Base-by-base conservation (phyloP, 1,140 invertebrate genomes). In the Drosophila rufa region DNA sequence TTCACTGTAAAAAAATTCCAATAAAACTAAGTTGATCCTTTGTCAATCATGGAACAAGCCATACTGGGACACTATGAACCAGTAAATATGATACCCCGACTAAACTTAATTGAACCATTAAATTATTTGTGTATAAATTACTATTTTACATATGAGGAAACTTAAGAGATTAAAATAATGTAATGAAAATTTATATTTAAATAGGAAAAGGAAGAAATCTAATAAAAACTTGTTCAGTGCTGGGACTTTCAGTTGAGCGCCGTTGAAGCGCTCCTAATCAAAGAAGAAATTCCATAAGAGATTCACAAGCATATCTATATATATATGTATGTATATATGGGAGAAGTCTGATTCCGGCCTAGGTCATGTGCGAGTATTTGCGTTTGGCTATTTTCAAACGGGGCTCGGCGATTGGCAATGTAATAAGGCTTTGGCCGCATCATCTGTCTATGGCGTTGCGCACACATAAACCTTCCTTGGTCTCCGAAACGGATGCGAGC, bases 201-300 rank as follows among this genome's bases (percentile, higher is more conserved):
- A 40, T 22, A 6, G 1, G 5, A 51, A 14, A 30, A 8, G 7
- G 9, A 3, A n/a, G 9, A 9, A 6, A 17, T 14, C 27, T 30
- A 9, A 12, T 5, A 1, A 9, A 17, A 51, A 33, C 51, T 62
- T 53, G n/a, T 22, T 46, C 40, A 70, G 67, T 70, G 67, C 8
- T n/a, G 0, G 14, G 12, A 22, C 27, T 45, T 42, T 53, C 58
- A 68, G 62, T 36, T 50, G 67, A 48, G 60, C 33, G 51, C 55
- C 76, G 65, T 62, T 82, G 76, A 82, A 77, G 75, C 75, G 81
- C 67, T 51, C 50, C 68, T 79, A 89, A 89, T 89, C 85, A 89
- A 82, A 82, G 73, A 59, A 71, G 67, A 77, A 79, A 76, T 84
- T 76, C 62, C 56, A 48, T 61, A 64, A 75, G 69, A 59, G 59